These are phyloP conservation scores for Thelaira solivaga DNA, from an alignment of 2,888 invertebrate genomes.

Conservation along the genomic window DNA sequence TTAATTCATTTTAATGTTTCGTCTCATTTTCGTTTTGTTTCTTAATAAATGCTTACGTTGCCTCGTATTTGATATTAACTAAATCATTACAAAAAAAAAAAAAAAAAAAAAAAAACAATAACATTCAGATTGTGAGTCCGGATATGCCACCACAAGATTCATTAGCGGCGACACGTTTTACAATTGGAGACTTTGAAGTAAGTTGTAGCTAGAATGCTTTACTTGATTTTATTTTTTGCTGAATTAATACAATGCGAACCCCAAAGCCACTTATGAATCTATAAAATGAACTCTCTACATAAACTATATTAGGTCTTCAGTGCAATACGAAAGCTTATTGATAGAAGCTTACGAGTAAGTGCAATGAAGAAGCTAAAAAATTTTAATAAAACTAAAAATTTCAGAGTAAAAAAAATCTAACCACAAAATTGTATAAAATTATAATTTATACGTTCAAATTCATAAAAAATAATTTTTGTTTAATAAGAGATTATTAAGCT, in stretches of 20 bases:
- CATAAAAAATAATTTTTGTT: too few relatives aligned
- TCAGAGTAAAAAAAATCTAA: too few relatives aligned
- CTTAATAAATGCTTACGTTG: slow-evolving; percentile 58
- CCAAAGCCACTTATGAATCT: background rate
- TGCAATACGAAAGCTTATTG: too few relatives aligned
- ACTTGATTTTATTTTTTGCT: slow-evolving; percentile 34
- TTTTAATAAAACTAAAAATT: too few relatives aligned
- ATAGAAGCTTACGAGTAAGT: too few relatives aligned
- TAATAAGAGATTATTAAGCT: too few relatives aligned
- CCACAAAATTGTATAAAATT: too few relatives aligned
- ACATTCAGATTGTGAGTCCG: slow-evolving; percentile 80
- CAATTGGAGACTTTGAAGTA: slow-evolving; percentile 88
- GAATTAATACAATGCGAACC: slow-evolving; percentile 19
- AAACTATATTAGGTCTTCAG: background rate
- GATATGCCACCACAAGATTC: slow-evolving; percentile 81
- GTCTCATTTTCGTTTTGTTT: slow-evolving; percentile 59
- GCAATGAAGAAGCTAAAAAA: too few relatives aligned
- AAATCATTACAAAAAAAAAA: slow-evolving; percentile 19
- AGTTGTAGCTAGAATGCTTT: slow-evolving; percentile 74
- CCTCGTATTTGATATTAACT: slow-evolving; percentile 46
- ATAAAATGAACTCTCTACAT: background rate
- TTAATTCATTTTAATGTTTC: slow-evolving; percentile 55
- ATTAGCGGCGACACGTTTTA: slow-evolving; percentile 81
- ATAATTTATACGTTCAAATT: too few relatives aligned
- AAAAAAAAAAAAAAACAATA: slow-evolving; percentile 55